A percentile compares a stretch with the other conserved stretches of the same genome.
Evolutionary conservation across 2,888 invertebrate species (phyloP).

Genomic region (Cenopis cana): DNA sequence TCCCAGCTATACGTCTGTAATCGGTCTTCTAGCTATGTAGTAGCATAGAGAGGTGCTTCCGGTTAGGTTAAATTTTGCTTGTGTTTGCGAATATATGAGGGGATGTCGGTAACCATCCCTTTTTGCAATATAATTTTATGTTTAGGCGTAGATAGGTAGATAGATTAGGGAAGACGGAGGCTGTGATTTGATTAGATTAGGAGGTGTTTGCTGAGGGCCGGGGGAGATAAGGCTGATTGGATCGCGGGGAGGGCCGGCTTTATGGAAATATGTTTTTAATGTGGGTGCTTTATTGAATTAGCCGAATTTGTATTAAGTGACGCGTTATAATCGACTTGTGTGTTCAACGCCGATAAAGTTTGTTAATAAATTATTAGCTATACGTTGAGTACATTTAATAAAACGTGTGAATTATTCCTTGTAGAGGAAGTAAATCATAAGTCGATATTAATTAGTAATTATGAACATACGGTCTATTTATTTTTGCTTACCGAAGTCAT

Average conservation of each 20-base stretch:
- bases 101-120: slow-evolving; percentile 79
- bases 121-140: slow-evolving; percentile 84
- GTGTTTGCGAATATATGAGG: slow-evolving; percentile 84
- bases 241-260: slow-evolving; percentile 69
- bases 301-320: slow-evolving; percentile 72
- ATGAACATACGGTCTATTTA: neutral
- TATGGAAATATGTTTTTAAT: slow-evolving; percentile 85
- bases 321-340: slow-evolving; percentile 72
- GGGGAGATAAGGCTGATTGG: slow-evolving; percentile 83
- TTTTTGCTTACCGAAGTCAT: neutral
- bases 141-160: slow-evolving; percentile 82
- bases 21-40: slow-evolving; percentile 65
- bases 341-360: slow-evolving; percentile 63
- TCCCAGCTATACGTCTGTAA: slow-evolving; percentile 70
- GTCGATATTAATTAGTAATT: slow-evolving; percentile 6
- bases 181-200: slow-evolving; percentile 85
- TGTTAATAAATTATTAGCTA: slow-evolving; percentile 22
- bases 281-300: slow-evolving; percentile 83
- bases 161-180: slow-evolving; percentile 84
- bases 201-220: slow-evolving; percentile 81
- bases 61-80: slow-evolving; percentile 82
- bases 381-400: slow-evolving; percentile 13
- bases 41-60: slow-evolving; percentile 72
- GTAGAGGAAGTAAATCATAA: slow-evolving; percentile 6
- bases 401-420: neutral